phyloP scores from a whole-genome alignment of 2,888 invertebrate genomes.

The Lasioglossum villosulum region DNA sequence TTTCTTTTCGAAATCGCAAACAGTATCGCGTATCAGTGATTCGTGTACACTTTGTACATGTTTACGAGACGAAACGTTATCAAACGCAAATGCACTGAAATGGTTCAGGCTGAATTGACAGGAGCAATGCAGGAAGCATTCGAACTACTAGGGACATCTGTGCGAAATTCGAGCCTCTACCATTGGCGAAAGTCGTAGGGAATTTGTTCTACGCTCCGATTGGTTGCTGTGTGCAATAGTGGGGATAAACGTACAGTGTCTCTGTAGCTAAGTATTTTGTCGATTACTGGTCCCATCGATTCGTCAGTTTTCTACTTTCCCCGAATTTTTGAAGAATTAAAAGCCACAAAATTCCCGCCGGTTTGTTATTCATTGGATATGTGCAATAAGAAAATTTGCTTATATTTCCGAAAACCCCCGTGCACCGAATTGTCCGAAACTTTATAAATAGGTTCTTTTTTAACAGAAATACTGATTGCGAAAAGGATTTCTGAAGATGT shows the following conservation, averaged over 20 bases:
- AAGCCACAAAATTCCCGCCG: neutral
- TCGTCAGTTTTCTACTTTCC: neutral
- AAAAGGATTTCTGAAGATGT: too few species aligned
- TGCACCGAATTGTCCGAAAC: neutral
- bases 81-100: neutral
- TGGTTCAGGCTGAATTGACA: slow-evolving; percentile 1
- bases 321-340: neutral
- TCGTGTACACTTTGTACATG: neutral
- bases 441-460: neutral
- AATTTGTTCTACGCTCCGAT: neutral
- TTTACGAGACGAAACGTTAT: neutral
- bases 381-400: neutral
- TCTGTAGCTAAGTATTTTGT: neutral
- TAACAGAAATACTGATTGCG: neutral
- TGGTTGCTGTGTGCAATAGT: neutral
- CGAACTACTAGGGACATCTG: neutral
- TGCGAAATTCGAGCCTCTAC: neutral
- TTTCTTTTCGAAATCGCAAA: neutral
- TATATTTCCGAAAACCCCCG: neutral
- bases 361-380: neutral
- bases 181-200: neutral
- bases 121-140: slow-evolving; percentile 1
- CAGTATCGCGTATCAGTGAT: neutral
- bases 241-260: neutral
- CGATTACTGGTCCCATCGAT: neutral